Percentiles rank a stretch among this genome's conserved stretches.
Conservation (phyloP, 2,797 vertebrate genomes). For the Tadarida brasiliensis region DNA sequence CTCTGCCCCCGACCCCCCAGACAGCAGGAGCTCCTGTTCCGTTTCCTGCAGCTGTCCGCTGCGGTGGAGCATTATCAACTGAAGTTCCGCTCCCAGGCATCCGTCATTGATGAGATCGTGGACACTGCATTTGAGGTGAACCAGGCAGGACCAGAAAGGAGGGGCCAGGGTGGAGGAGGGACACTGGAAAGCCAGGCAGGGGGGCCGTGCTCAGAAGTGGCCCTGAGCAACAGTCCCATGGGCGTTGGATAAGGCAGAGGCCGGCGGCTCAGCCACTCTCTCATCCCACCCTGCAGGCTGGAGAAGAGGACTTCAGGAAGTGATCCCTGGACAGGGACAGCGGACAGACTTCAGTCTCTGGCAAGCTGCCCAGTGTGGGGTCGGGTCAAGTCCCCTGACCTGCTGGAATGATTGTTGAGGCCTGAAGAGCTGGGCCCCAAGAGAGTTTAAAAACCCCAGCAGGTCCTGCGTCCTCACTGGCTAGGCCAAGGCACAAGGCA, state of each 20-base stretch:
- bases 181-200: too few relatives aligned
- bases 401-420: background rate
- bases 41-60: conserved; percentile 76
- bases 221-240: background rate
- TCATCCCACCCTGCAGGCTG: background rate
- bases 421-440: background rate
- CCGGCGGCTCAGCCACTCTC: background rate
- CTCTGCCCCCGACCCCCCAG: background rate
- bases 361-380: background rate
- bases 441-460: conserved; percentile 51
- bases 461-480: background rate
- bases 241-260: background rate
- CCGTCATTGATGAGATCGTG: conserved; percentile 76
- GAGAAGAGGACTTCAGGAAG: conserved; percentile 77
- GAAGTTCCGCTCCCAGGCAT: conserved; percentile 79
- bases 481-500: background rate
- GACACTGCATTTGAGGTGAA: conserved; percentile 82
- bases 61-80: conserved; percentile 76
- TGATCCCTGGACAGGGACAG: background rate
- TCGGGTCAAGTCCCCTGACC: background rate
- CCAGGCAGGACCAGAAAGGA: conserved; percentile 5
- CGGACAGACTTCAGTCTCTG: background rate
- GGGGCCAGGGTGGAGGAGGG: background rate
- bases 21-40: conserved; percentile 72
- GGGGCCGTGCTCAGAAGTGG: background rate